Conservation (phyloP, 2,888 invertebrate species). For the Augochlorella aurata region DNA sequence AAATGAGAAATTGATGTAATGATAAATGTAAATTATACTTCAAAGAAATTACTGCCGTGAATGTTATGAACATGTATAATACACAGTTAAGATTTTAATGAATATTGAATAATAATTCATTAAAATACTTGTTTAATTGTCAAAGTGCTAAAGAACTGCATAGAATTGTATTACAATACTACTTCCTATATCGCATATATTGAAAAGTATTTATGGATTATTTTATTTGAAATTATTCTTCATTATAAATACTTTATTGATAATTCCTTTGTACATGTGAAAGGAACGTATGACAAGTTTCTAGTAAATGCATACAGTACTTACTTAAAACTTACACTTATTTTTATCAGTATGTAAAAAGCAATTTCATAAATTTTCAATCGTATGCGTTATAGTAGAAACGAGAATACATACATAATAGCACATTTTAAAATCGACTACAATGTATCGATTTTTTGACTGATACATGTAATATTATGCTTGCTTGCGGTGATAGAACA, state of each 20-base stretch:
- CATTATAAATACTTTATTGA: neutral
- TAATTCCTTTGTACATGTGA: neutral
- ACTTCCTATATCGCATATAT: constrained; percentile 11
- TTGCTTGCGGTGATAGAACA: neutral
- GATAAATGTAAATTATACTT: constrained; percentile 25
- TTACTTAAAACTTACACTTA: neutral
- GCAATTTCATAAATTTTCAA: neutral
- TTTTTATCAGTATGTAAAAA: constrained; percentile 9
- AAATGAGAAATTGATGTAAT: neutral
- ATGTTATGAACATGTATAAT: constrained; percentile 28
- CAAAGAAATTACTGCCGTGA: constrained; percentile 24
- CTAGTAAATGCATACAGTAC: constrained; percentile 11
- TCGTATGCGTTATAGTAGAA: neutral
- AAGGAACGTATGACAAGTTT: neutral
- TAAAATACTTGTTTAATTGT: constrained; percentile 19
- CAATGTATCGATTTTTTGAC: constrained; percentile 20
- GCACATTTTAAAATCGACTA: constrained; percentile 22
- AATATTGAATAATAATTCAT: constrained; percentile 12
- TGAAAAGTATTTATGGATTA: neutral
- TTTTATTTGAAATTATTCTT: constrained; percentile 1
- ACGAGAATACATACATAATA: neutral
- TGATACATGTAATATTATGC: constrained; percentile 1
- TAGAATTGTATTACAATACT: constrained; percentile 11
- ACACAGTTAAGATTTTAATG: constrained; percentile 10
- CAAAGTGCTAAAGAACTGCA: neutral